These are phyloP conservation scores for Pitangus sulphuratus DNA, from an alignment of 2,797 vertebrate genomes.

Conservation along the genomic window DNA sequence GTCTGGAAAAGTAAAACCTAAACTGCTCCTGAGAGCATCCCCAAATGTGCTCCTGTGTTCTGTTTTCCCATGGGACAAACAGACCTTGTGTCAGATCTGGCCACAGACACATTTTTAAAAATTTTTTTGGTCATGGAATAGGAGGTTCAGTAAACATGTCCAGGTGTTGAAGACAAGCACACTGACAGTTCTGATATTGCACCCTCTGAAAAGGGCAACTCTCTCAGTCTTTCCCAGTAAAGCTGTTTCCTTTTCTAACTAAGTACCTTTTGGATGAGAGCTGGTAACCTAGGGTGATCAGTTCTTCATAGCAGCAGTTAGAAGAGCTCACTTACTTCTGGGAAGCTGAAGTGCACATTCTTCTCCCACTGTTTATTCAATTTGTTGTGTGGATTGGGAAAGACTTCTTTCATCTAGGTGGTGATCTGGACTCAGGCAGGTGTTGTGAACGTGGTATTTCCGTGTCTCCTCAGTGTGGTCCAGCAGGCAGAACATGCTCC, in stretches of 20 bases:
- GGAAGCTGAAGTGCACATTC: not conserved
- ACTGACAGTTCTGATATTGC: not conserved
- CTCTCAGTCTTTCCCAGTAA: not conserved
- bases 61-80: not conserved
- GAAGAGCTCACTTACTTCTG: not conserved
- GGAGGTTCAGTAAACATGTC: not conserved
- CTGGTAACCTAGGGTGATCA: fast-evolving
- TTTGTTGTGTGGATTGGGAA: not conserved
- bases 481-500: not conserved
- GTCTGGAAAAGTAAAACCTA: not conserved
- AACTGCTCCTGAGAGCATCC: fast-evolving
- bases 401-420: not conserved
- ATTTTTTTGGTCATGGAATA: not conserved
- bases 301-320: not conserved
- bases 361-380: fast-evolving
- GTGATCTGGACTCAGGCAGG: not conserved
- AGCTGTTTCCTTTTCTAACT: not conserved
- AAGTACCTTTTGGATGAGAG: not conserved
- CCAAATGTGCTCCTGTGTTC: not conserved
- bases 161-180: not conserved
- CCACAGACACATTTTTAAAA: not conserved
- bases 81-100: not conserved
- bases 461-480: not conserved
- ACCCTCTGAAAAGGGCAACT: not conserved
- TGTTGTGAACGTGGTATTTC: not conserved